Evolutionary conservation across 2,797 vertebrate species (phyloP).

Genomic region (Numenius phaeopus): DNA sequence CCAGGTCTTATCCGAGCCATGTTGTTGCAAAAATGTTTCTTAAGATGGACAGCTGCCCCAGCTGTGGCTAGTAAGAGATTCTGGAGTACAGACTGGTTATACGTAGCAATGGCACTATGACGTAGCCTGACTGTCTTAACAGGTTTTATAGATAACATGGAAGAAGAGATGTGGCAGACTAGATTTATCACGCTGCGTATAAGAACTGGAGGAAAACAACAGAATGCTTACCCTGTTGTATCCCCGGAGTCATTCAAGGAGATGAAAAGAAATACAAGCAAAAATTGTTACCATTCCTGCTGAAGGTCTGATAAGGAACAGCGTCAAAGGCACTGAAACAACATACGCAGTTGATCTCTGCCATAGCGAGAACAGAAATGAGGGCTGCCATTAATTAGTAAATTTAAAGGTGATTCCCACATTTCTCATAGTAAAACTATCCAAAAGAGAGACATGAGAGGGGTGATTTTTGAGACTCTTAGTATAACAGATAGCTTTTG

Average conservation of each 20-base stretch:
- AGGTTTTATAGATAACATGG: background rate
- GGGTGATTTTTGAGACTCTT: background rate
- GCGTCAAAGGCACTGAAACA: background rate
- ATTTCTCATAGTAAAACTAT: background rate
- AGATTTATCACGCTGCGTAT: background rate
- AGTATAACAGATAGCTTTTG: background rate
- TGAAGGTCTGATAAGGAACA: background rate
- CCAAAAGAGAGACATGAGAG: background rate
- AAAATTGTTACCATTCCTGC: background rate
- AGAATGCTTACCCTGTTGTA: background rate
- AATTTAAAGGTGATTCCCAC: background rate
- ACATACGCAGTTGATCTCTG: accelerated
- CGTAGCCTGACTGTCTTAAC: background rate
- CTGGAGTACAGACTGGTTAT: background rate
- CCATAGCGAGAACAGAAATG: background rate
- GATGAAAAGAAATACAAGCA: background rate
- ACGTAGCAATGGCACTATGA: background rate
- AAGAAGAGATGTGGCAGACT: background rate
- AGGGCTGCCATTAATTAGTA: background rate
- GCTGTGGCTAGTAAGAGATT: background rate
- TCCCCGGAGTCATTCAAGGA: background rate
- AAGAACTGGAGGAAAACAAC: background rate
- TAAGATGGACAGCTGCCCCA: background rate
- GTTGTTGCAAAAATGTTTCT: background rate
- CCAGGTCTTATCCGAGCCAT: background rate